Base-by-base conservation (phyloP, 1,140 invertebrate genomes). In the Hyphantria cunea region DNA sequence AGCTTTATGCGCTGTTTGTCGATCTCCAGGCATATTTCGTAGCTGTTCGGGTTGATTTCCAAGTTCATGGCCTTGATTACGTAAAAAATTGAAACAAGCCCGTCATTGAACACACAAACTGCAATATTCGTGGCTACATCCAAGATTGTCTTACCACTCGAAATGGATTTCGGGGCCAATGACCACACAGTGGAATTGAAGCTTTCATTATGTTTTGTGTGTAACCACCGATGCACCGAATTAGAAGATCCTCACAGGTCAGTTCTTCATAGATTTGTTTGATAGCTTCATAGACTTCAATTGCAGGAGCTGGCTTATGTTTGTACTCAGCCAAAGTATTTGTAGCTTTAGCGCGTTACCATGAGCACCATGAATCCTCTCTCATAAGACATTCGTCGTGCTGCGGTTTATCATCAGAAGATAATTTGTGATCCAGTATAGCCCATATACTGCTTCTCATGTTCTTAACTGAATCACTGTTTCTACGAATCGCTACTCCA, bases 121-220 rank as follows among this genome's bases (percentile, higher is more conserved):
- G 56, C 47, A 50, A 59, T 59, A 59, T 59, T 32, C 37, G 47
- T 59, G 14, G 56, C 56, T 42, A 59, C 39, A 59, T 50, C 39
- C 56, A 59, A 59, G 47, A 59, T 34, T 50, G 37, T 59, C 49
- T 59, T 59, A 49, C 32, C 32, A 34, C 56, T 59, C 25, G 56
- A 59, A 59, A 39, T 39, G 39, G 56, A 59, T 59, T 59, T 59
- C 37, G 47, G 56, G 33, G 45, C 56, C 33, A 59, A 59, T 37
- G 14, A n/a, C 56, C 33, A 59, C 10, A 59, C 33, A 59, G 56
- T 59, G 12, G 56, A 41, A 50, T 59, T 59, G 39, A 59, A 59
- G 39, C 56, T 50, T 59, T 59, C 45, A 31, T 59, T 59, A 31
- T 59, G 39, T 59, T 59, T 59, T 59, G 56, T 31, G 56, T 59